A percentile compares a stretch with the other conserved stretches of the same genome.
These are phyloP conservation scores for Scrobipalpa atriplicella DNA, from an alignment of 2,888 invertebrate species.

Conservation along the genomic window DNA sequence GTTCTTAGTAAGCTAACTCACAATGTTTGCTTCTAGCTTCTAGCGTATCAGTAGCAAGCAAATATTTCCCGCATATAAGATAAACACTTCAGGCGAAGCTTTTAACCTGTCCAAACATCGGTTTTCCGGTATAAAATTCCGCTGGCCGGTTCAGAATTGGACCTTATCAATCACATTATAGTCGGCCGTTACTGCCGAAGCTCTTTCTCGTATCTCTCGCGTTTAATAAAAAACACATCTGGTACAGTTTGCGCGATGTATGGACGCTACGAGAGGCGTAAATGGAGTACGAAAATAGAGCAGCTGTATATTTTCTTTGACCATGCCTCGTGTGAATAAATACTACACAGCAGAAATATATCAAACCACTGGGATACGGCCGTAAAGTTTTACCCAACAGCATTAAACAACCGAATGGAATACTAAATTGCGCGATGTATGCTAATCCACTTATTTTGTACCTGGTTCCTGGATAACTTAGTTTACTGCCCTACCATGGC, in stretches of 20 bases:
- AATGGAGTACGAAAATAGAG: constrained; percentile 59
- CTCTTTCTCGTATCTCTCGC: constrained; percentile 39
- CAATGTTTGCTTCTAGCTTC: background rate
- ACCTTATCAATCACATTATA: constrained; percentile 37
- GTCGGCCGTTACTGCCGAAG: constrained; percentile 26
- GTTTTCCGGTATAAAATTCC: constrained; percentile 18
- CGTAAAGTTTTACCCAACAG: constrained; percentile 6
- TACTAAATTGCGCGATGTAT: constrained; percentile 5
- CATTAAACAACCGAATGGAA: background rate
- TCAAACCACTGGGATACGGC: constrained; percentile 2
- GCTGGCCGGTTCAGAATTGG: constrained; percentile 28
- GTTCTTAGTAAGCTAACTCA: too few relatives aligned
- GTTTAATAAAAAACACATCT: constrained; percentile 50
- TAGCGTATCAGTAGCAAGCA: background rate
- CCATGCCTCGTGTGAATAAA: constrained; percentile 33
- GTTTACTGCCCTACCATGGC: background rate
- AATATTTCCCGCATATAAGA: background rate
- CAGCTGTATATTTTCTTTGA: constrained; percentile 51
- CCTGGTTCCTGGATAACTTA: constrained; percentile 4
- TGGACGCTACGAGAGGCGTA: constrained; percentile 43
- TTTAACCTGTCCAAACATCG: constrained; percentile 35
- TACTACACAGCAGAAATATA: constrained; percentile 15
- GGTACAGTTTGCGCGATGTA: constrained; percentile 43
- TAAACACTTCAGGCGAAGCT: constrained; percentile 22
- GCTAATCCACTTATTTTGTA: constrained; percentile 26